Base-by-base conservation (phyloP, 2,888 invertebrate genomes). In the Heteropelma amictum region DNA sequence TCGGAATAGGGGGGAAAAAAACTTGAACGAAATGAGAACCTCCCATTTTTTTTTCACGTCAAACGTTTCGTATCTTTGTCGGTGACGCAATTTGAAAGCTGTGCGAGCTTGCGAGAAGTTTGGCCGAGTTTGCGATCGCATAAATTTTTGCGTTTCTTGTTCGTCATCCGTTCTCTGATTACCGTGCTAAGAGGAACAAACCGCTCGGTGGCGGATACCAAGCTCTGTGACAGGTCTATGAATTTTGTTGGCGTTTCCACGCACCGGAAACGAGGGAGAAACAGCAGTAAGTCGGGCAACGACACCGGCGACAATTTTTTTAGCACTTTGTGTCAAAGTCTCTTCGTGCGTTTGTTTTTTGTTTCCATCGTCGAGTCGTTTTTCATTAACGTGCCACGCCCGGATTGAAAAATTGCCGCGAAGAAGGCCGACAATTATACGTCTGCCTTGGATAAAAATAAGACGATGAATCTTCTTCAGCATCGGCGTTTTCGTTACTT, bases 21-120 rank as follows among this genome's bases (percentile, higher is more conserved):
- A 8, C 7, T 26, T 12, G 30, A 10, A 54, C 30, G 45, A 69
- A 69, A 73, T 49, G 67, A 63, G 58, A 49, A 58, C 28, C 14
- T 54, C n/a, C 19, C 23, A n/a, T n/a, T n/a, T n/a, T 30, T 35
- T 68, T 73, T 49, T 47, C 40, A n/a, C 40, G 58, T 42, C 23
- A 49, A 42, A 54, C 49, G 42, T 58, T 21, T 38, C 30, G 28
- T 38, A 47, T 38, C 23, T 28, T 28, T 35, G 42, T 69, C 53
- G 69, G 69, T 69, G 73, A 74, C 64, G 73, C 73, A 74, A 74
- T 74, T 69, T 74, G 64, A 69, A 74, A 74, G 51, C 53, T 49
- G 58, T 28, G n/a, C n/a, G 73, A 42, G 58, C 73, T 63, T 58
- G 69, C 64, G 73, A 69, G 38, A 69, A 69, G 73, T 74, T 69